Evolutionary conservation across 2,888 invertebrate genomes (phyloP).

Genomic region (Dryadula phaetusa): DNA sequence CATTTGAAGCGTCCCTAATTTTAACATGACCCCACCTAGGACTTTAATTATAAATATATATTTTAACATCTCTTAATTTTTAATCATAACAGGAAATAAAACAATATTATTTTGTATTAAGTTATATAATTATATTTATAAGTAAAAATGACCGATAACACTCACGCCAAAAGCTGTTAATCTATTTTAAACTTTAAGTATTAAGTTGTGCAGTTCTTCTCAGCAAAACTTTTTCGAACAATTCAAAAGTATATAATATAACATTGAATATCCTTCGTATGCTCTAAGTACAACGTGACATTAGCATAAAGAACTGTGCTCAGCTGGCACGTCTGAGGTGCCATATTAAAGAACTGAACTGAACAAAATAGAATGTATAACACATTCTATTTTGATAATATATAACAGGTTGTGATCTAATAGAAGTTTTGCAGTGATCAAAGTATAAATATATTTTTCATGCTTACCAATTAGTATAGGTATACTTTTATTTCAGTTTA

Average conservation of each 20-base stretch:
- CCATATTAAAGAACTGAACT: too few relatives aligned
- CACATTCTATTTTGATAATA: too few relatives aligned
- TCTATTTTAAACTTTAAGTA: not conserved
- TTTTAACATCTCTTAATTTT: not conserved
- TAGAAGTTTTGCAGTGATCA: too few relatives aligned
- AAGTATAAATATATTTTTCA: too few relatives aligned
- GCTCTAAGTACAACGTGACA: too few relatives aligned
- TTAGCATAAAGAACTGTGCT: too few relatives aligned
- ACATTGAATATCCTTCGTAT: too few relatives aligned
- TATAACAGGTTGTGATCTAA: too few relatives aligned
- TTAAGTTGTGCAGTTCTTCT: not conserved
- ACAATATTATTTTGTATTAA: not conserved
- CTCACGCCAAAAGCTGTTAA: not conserved
- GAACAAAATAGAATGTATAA: too few relatives aligned
- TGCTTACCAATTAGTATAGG: not conserved
- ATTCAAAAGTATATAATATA: not conserved
- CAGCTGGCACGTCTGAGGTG: too few relatives aligned
- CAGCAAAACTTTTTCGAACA: not conserved
- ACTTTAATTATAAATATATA: not conserved
- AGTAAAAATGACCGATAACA: not conserved
- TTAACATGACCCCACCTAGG: not conserved
- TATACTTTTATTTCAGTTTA: not conserved
- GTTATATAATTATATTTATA: not conserved
- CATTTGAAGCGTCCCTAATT: slow-evolving; percentile 18
- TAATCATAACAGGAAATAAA: not conserved